A percentile compares a stretch with the other conserved stretches of the same genome.
Conservation (phyloP, 2,797 vertebrate species). For the Darevskia mixta region DNA sequence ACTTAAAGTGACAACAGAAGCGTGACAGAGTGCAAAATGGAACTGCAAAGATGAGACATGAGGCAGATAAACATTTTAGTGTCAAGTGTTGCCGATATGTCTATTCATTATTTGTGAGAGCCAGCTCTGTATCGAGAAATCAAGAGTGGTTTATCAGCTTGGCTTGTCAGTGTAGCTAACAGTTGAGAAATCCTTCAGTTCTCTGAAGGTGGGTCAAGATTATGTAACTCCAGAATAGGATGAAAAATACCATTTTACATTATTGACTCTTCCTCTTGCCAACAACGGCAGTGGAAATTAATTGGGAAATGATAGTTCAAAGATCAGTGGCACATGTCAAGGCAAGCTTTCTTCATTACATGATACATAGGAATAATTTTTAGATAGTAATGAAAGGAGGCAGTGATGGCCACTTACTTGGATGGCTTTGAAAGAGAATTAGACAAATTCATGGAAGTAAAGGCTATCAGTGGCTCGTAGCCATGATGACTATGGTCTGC, state of each 20-base stretch:
- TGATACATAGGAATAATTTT: constrained; percentile 28
- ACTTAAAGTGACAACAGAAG: constrained; percentile 59
- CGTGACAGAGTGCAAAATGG: constrained; percentile 64
- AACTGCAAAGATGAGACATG: constrained; percentile 59
- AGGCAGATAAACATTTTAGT: constrained; percentile 60
- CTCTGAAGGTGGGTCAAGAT: constrained; percentile 45
- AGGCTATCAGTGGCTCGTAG: not conserved
- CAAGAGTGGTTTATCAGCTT: constrained; percentile 62
- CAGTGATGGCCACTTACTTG: no score
- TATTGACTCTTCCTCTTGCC: constrained; percentile 55
- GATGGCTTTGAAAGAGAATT: not conserved
- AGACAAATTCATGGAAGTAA: not conserved
- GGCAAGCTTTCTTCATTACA: constrained; percentile 53
- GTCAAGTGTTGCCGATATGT: constrained; percentile 58
- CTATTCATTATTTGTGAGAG: constrained; percentile 59
- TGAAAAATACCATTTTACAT: constrained; percentile 50
- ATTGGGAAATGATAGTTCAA: constrained; percentile 53
- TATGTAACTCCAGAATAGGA: constrained; percentile 37
- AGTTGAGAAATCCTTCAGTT: constrained; percentile 12
- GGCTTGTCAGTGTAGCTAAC: constrained; percentile 60
- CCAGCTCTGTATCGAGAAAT: constrained; percentile 61
- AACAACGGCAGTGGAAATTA: constrained; percentile 59
- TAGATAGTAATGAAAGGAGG: not conserved
- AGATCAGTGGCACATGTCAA: constrained; percentile 60
- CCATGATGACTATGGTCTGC: no score